Evolutionary conservation across 2,888 invertebrate genomes (phyloP).

Genomic region (Heteromurus nitidus): DNA sequence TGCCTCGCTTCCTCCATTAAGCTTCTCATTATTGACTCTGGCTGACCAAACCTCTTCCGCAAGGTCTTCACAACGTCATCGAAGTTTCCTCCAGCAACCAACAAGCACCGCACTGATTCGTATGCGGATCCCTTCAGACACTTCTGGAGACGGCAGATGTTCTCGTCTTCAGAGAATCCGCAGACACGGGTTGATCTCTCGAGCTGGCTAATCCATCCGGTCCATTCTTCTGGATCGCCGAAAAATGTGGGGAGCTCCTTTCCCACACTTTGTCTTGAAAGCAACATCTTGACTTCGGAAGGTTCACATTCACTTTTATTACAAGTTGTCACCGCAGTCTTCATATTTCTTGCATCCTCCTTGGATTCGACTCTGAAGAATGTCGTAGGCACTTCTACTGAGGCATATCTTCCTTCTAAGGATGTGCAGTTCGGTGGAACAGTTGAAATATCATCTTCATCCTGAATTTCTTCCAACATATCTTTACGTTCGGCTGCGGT

Average conservation of each 20-base stretch:
- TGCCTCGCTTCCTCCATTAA: slow-evolving; percentile 6
- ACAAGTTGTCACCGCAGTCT: too few relatives aligned
- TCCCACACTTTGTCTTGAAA: background rate
- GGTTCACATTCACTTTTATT: too few relatives aligned
- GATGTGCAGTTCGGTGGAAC: too few relatives aligned
- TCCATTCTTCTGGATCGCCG: slow-evolving; percentile 12
- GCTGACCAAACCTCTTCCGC: slow-evolving; percentile 19
- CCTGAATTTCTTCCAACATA: too few relatives aligned
- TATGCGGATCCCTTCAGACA: slow-evolving; percentile 30
- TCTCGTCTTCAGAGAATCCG: slow-evolving; percentile 7
- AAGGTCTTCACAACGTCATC: slow-evolving; percentile 5
- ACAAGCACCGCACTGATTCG: slow-evolving; percentile 16
- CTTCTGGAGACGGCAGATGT: slow-evolving; percentile 11
- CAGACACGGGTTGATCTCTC: background rate
- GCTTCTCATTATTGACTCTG: background rate
- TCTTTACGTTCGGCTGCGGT: too few relatives aligned
- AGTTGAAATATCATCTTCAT: too few relatives aligned
- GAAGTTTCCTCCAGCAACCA: background rate
- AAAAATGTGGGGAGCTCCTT: slow-evolving; percentile 9
- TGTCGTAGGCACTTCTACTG: too few relatives aligned
- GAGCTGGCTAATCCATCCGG: background rate
- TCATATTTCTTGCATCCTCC: too few relatives aligned
- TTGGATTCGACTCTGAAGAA: too few relatives aligned
- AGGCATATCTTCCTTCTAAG: too few relatives aligned
- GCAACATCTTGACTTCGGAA: too few relatives aligned